Conservation (phyloP, 2,888 invertebrate species). For the Margaritifera margaritifera region DNA sequence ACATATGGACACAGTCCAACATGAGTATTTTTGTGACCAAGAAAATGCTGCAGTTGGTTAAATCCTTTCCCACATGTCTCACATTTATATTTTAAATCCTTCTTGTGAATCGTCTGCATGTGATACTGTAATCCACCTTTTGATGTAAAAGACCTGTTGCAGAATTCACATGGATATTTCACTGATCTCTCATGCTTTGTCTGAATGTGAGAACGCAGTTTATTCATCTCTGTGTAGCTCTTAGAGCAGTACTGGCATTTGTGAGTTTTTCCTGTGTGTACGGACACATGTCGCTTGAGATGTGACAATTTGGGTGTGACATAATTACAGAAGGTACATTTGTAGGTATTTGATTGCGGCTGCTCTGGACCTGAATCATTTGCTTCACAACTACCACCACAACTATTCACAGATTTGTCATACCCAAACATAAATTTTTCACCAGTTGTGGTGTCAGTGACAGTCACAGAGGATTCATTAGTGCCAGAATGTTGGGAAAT, state of each 20-base stretch:
- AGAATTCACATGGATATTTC: conserved; percentile 32
- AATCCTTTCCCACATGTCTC: conserved; percentile 37
- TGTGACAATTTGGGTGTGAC: conserved; percentile 25
- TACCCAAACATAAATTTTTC: too few relatives aligned
- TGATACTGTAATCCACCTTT: conserved; percentile 40
- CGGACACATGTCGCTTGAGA: conserved; percentile 24
- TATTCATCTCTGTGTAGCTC: conserved; percentile 15
- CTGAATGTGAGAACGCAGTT: conserved; percentile 14
- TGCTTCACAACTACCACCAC: too few relatives aligned
- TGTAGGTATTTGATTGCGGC: conserved; percentile 1
- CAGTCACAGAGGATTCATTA: too few relatives aligned
- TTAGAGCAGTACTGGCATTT: conserved; percentile 24
- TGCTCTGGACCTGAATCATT: too few relatives aligned
- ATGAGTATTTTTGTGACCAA: conserved; percentile 39
- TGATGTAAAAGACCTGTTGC: conserved; percentile 29
- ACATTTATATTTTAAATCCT: conserved; percentile 30
- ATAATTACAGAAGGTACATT: conserved; percentile 25
- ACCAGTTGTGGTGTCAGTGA: too few relatives aligned
- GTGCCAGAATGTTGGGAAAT: too few relatives aligned
- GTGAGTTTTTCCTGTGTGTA: conserved; percentile 23
- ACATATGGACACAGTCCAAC: conserved; percentile 25
- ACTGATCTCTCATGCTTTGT: conserved; percentile 24
- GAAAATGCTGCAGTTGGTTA: conserved; percentile 29
- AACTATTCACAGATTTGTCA: too few relatives aligned
- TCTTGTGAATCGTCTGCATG: conserved; percentile 33